These are phyloP conservation scores for Crossaster papposus DNA, from an alignment of 53 echinoderm and acorn worm genomes.

Conservation along the genomic window DNA sequence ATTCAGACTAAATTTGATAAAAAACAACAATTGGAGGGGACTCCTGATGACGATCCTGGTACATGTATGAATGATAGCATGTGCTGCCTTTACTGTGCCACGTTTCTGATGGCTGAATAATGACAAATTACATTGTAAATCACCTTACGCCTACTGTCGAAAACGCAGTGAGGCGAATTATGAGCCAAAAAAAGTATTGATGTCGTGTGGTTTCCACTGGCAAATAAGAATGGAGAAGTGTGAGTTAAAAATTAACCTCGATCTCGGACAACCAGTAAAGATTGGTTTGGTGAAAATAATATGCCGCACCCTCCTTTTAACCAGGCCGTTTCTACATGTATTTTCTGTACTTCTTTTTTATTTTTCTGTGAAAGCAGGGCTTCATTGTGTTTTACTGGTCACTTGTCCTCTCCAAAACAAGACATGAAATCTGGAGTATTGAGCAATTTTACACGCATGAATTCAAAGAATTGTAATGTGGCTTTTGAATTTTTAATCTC, in stretches of 20 bases:
- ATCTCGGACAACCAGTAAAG: background rate
- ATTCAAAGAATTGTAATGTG: no score
- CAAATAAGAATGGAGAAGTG: background rate
- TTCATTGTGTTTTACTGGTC: no score
- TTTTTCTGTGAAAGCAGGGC: no score
- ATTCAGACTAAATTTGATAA: background rate
- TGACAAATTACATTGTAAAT: conserved; percentile 23
- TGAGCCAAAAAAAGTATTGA: background rate
- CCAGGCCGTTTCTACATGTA: no score
- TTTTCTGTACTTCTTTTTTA: no score
- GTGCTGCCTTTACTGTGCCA: conserved; percentile 1
- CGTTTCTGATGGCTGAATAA: background rate
- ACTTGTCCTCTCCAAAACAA: no score
- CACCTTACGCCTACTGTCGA: conserved; percentile 29
- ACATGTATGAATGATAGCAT: background rate
- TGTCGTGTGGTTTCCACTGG: background rate
- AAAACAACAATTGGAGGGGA: background rate
- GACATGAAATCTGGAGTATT: no score
- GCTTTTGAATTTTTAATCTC: no score
- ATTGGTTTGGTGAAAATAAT: background rate
- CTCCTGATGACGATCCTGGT: background rate
- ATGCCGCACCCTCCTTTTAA: background rate
- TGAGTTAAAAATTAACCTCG: conserved; percentile 1
- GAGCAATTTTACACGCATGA: no score
- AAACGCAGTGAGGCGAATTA: background rate